Conservation (phyloP, 2,888 invertebrate genomes). For the Leptinotarsa juncta region DNA sequence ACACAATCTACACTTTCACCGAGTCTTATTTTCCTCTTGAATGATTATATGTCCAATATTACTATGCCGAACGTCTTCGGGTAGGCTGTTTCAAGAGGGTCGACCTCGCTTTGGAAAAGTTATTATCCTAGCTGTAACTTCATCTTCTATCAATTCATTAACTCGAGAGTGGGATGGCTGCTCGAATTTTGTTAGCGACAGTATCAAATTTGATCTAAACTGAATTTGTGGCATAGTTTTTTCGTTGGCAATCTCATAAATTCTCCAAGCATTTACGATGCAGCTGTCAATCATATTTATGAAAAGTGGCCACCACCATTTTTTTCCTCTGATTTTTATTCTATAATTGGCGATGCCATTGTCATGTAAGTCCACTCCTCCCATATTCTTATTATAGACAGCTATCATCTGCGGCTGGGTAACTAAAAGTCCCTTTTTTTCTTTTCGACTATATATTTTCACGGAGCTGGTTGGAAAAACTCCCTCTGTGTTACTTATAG, state of each 20-base stretch:
- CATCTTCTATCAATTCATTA: too few relatives aligned
- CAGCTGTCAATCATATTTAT: slow-evolving; percentile 18
- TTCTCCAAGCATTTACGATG: slow-evolving; percentile 14
- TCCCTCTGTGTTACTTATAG: neutral
- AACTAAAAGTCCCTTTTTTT: neutral
- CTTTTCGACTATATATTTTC: slow-evolving; percentile 22
- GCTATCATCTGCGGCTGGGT: slow-evolving; percentile 22
- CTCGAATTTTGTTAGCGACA: slow-evolving; percentile 15
- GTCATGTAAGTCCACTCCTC: slow-evolving; percentile 19
- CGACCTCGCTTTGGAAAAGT: slow-evolving; percentile 1
- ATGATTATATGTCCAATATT: slow-evolving; percentile 26
- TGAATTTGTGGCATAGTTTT: slow-evolving; percentile 12
- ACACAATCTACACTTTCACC: slow-evolving; percentile 12
- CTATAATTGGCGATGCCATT: too few relatives aligned
- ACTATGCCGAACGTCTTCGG: slow-evolving; percentile 20
- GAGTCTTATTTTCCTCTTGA: neutral
- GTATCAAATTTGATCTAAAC: slow-evolving; percentile 12
- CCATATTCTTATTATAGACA: slow-evolving; percentile 26
- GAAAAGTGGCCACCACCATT: slow-evolving; percentile 38
- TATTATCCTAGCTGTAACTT: neutral
- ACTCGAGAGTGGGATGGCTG: too few relatives aligned
- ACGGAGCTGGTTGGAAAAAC: too few relatives aligned
- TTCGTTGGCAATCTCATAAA: slow-evolving; percentile 16
- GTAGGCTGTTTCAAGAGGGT: slow-evolving; percentile 18
- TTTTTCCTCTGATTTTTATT: slow-evolving; percentile 27